phyloP scores from a whole-genome alignment of 2,113 vertebrate genomes.

The Corvus moneduloides region DNA sequence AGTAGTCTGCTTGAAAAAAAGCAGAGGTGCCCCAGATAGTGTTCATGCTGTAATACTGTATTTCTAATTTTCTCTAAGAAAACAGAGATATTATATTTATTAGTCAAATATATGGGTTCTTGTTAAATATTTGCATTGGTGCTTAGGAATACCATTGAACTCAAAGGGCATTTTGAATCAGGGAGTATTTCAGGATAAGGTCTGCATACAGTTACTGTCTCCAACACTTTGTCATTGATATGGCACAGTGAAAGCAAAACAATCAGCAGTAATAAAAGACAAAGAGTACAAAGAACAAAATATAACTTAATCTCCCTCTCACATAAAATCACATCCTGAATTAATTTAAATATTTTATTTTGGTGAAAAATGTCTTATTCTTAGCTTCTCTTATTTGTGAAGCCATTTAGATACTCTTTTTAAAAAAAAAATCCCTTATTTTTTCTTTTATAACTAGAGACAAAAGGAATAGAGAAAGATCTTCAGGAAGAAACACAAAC shows the following conservation, averaged over 20 bases:
- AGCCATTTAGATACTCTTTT: not conserved
- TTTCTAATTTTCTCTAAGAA: not conserved
- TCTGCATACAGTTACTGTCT: not conserved
- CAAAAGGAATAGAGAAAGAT: not conserved
- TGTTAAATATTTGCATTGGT: not conserved
- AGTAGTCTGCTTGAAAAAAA: not conserved
- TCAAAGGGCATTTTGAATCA: not conserved
- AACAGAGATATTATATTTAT: not conserved
- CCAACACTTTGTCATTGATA: not conserved
- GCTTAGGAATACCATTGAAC: not conserved
- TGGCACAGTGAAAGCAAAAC: not conserved
- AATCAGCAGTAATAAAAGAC: not conserved
- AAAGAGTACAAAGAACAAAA: not conserved
- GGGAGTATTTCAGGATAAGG: not conserved
- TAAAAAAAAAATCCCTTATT: not conserved
- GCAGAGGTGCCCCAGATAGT: not conserved
- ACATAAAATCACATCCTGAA: not conserved
- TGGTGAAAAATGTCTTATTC: not conserved
- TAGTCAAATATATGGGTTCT: not conserved
- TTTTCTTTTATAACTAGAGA: not conserved
- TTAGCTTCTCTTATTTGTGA: not conserved
- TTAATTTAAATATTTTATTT: not conserved
- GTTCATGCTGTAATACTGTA: not conserved
- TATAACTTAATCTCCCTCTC: not conserved
- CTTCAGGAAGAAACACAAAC: not conserved